phyloP scores from a whole-genome alignment of 1,140 invertebrate species.

The Drosophila ercepeae region DNA sequence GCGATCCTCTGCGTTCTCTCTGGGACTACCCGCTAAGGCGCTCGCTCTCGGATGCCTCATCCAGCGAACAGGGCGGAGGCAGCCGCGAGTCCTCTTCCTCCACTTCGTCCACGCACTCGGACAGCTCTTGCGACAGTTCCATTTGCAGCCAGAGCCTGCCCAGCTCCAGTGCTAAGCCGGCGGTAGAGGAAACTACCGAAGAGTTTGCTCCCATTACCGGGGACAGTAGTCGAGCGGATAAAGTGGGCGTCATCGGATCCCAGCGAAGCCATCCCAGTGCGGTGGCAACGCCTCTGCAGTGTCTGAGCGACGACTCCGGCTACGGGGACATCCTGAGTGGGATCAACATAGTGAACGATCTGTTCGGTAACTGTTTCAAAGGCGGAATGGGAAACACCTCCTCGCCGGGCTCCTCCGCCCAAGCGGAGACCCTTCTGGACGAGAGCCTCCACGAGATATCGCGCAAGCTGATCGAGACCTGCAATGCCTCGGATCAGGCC shows the following conservation, averaged over 20 bases:
- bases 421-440: conserved; percentile 69
- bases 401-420: conserved; percentile 7
- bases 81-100: conserved; percentile 54
- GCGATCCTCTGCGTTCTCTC: conserved; percentile 90
- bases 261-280: conserved; percentile 53
- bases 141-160: conserved; percentile 51
- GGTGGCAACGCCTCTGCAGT: conserved; percentile 42
- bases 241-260: conserved; percentile 82
- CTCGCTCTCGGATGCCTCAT: conserved; percentile 75
- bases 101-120: conserved; percentile 61
- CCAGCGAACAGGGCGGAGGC: conserved; percentile 49
- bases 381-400: conserved; percentile 14
- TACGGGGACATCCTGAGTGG: conserved; percentile 81
- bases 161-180: background rate
- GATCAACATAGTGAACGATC: conserved; percentile 78
- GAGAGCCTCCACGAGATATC: conserved; percentile 83
- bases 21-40: conserved; percentile 86
- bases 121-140: conserved; percentile 69
- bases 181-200: conserved; percentile 49
- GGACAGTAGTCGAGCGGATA: conserved; percentile 70
- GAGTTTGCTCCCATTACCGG: conserved; percentile 69
- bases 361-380: conserved; percentile 68
- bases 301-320: conserved; percentile 78
- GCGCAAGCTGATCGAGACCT: conserved; percentile 77
- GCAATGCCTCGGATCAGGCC: conserved; percentile 41